Conservation (phyloP, 2,888 invertebrate species). For the Dorcus hopei region DNA sequence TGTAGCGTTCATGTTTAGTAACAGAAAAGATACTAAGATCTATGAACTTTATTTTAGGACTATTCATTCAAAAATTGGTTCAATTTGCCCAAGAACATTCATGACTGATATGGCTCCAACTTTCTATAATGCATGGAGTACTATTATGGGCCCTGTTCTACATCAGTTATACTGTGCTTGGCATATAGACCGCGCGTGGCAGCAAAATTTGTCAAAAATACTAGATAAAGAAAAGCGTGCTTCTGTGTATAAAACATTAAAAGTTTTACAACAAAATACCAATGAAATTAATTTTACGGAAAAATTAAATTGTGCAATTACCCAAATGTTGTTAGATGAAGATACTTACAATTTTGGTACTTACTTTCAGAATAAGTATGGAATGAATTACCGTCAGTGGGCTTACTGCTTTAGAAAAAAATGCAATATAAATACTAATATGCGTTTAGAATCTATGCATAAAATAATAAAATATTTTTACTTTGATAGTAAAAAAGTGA, state of each 20-base stretch:
- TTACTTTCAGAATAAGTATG: not conserved
- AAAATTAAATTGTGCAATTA: not conserved
- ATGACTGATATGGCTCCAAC: conserved; percentile 23
- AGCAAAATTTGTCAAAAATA: conserved; percentile 15
- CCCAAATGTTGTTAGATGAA: not conserved
- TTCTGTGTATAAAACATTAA: not conserved
- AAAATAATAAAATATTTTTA: not conserved
- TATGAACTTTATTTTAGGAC: not conserved
- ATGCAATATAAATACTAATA: not conserved
- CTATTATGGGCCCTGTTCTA: conserved; percentile 15
- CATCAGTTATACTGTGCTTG: conserved; percentile 21
- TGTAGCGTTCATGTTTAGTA: no score
- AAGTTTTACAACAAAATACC: not conserved
- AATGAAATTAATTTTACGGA: not conserved
- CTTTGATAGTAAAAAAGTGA: not conserved
- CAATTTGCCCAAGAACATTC: conserved; percentile 13
- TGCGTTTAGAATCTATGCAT: not conserved
- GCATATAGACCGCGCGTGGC: conserved; percentile 20
- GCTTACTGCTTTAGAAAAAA: not conserved
- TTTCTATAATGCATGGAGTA: conserved; percentile 24
- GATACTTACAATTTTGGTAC: not conserved
- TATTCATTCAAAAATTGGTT: not conserved
- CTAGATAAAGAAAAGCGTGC: conserved; percentile 3
- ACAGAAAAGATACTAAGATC: no score
- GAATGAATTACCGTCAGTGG: not conserved